Evolutionary conservation across 1,140 invertebrate species (phyloP).

Genomic region (Tetramorium simillimum): DNA sequence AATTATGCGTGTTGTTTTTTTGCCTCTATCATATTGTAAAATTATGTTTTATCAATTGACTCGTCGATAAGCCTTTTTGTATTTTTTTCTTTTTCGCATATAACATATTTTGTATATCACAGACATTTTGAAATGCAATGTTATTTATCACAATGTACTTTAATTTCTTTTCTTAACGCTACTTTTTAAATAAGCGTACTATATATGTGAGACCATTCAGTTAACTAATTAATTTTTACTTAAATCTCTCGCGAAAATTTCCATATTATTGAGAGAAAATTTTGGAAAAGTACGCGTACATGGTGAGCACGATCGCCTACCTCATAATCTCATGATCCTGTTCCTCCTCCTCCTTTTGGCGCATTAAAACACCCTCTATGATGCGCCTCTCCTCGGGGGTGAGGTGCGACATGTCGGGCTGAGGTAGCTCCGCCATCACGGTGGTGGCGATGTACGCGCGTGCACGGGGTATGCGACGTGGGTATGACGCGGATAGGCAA

Average conservation of each 20-base stretch:
- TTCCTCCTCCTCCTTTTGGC: conserved; percentile 98
- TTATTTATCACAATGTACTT: neutral
- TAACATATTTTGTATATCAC: neutral
- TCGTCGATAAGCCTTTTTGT: neutral
- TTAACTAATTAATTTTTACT: neutral
- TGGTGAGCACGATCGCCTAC: conserved; percentile 83
- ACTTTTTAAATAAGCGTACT: neutral
- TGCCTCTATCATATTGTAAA: neutral
- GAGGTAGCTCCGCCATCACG: conserved; percentile 93
- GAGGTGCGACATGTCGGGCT: conserved; percentile 96
- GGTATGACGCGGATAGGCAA: conserved; percentile 63
- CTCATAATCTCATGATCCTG: conserved; percentile 97
- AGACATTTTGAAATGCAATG: neutral
- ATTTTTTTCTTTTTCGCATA: neutral
- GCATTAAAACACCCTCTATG: conserved; percentile 98
- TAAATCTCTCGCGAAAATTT: neutral
- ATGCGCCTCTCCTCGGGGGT: conserved; percentile 98
- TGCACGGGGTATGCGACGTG: conserved; percentile 65
- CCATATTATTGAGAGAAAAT: neutral
- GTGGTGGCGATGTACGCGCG: conserved; percentile 67
- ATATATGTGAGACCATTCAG: neutral
- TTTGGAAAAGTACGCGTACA: neutral
- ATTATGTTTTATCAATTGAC: neutral
- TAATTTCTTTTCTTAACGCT: neutral
- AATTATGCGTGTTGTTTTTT: neutral